Conservation (phyloP, 2,797 vertebrate genomes). For the Ammospiza maritima region DNA sequence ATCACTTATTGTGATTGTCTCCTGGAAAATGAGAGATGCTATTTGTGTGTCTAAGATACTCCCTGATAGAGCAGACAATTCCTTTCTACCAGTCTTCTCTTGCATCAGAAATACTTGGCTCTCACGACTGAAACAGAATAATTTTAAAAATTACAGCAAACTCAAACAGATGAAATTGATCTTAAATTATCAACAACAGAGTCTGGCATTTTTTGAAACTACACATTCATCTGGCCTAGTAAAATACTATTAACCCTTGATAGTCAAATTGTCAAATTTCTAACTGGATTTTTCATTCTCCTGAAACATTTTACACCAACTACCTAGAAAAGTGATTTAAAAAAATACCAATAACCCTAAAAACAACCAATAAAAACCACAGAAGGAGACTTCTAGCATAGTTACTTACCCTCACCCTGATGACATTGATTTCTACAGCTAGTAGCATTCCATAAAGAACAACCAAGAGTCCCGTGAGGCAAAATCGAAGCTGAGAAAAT, state of each 20-base stretch:
- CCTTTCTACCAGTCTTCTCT: not conserved
- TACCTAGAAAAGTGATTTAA: not conserved
- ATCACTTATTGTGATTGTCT: not conserved
- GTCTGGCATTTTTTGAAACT: not conserved
- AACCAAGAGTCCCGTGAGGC: constrained; percentile 91
- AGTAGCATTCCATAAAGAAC: constrained; percentile 92
- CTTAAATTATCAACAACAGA: not conserved
- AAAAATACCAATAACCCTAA: not conserved
- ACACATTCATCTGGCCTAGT: not conserved
- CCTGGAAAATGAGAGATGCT: not conserved
- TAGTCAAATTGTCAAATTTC: not conserved
- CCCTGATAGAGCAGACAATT: not conserved
- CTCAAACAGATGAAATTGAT: not conserved
- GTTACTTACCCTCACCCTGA: constrained; percentile 93
- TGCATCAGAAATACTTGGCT: not conserved
- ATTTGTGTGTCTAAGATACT: not conserved
- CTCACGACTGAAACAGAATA: not conserved
- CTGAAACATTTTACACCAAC: not conserved
- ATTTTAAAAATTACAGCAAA: not conserved
- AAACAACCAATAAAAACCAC: not conserved
- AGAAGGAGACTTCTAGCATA: not conserved
- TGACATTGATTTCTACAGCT: constrained; percentile 96
- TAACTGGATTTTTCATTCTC: not conserved
- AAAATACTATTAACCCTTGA: not conserved
- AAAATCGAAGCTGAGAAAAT: constrained; percentile 92